Percentiles rank a stretch among this genome's conserved stretches.
These are phyloP conservation scores for Oreotragus oreotragus DNA, from an alignment of 2,113 vertebrate species.

Conservation along the genomic window DNA sequence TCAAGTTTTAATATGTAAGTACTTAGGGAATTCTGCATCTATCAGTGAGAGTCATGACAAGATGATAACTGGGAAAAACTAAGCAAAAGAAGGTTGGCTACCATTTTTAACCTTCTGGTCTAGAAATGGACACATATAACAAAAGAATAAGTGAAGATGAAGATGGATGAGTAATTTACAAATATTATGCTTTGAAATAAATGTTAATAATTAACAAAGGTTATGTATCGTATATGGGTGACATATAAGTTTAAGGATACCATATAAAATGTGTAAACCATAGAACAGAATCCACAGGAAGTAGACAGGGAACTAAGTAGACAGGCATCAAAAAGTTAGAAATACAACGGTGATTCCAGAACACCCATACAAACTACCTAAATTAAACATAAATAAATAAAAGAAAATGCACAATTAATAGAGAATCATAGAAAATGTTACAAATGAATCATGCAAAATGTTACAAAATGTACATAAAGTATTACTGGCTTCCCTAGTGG, in stretches of 20 bases:
- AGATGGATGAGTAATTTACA: background rate
- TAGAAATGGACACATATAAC: background rate
- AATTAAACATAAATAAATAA: background rate
- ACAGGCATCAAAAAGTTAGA: background rate
- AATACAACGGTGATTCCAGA: background rate
- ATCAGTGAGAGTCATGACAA: background rate
- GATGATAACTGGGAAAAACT: background rate
- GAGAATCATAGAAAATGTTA: background rate
- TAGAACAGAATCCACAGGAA: background rate
- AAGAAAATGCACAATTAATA: background rate
- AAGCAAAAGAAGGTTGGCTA: background rate
- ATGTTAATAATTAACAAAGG: background rate
- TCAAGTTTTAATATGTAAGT: background rate
- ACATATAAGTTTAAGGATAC: background rate
- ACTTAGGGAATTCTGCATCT: background rate
- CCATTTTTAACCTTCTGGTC: background rate
- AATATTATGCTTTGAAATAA: background rate
- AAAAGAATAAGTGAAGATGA: background rate
- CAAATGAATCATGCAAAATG: background rate
- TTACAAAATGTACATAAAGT: background rate
- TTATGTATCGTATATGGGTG: background rate
- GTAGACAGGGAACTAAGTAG: background rate
- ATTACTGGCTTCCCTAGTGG: rapidly evolving
- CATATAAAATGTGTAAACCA: background rate
- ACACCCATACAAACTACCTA: background rate